These are phyloP conservation scores for Sebastes minor DNA, from an alignment of 2,797 vertebrate species.

Conservation along the genomic window DNA sequence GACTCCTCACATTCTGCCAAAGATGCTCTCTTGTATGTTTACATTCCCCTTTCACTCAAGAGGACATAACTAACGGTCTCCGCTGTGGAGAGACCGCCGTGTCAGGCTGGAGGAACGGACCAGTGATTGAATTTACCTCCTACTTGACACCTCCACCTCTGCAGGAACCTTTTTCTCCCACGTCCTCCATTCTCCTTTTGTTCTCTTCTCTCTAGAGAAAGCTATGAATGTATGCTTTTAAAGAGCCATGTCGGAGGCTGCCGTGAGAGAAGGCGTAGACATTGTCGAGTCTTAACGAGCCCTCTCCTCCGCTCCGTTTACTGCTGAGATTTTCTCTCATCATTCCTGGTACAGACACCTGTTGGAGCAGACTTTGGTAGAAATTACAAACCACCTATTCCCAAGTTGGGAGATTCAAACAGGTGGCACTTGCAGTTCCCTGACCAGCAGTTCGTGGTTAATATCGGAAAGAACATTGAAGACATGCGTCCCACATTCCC, in stretches of 20 bases:
- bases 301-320: conserved; percentile 18
- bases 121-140: conserved; percentile 46
- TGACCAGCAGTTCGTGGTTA: conserved; percentile 72
- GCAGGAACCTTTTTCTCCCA: conserved; percentile 8
- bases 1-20: conserved; percentile 87
- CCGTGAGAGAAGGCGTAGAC: conserved; percentile 21
- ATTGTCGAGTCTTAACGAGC: background rate
- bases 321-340: conserved; percentile 17
- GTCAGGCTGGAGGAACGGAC: conserved; percentile 25
- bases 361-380: conserved; percentile 36
- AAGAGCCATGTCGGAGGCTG: conserved; percentile 67
- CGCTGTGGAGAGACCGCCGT: conserved; percentile 27
- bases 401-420: background rate
- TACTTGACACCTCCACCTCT: conserved; percentile 32
- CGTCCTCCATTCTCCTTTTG: conserved; percentile 27
- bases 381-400: conserved; percentile 20
- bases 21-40: conserved; percentile 85
- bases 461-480: conserved; percentile 33
- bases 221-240: conserved; percentile 80
- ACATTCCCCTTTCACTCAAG: conserved; percentile 65
- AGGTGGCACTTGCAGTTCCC: conserved; percentile 16
- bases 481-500: conserved; percentile 48
- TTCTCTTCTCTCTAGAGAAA: conserved; percentile 54
- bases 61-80: conserved; percentile 46
- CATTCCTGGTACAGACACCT: conserved; percentile 23